phyloP scores from a whole-genome alignment of 2,888 invertebrate species.

The Dasypolia templi region DNA sequence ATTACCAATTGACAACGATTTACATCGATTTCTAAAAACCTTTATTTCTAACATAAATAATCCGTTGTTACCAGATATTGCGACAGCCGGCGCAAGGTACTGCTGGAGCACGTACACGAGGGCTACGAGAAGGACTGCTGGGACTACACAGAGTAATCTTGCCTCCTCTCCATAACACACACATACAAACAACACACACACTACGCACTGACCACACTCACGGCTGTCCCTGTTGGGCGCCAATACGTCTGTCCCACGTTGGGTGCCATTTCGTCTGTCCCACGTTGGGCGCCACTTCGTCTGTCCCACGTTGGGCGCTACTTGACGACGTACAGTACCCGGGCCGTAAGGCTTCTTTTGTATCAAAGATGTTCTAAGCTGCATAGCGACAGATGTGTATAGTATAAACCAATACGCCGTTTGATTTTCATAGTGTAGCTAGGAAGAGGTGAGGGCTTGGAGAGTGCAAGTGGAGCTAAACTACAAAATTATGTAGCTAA shows the following conservation, averaged over 20 bases:
- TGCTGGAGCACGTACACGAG: slow-evolving; percentile 99
- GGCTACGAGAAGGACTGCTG: slow-evolving; percentile 99
- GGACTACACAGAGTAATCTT: slow-evolving; percentile 96
- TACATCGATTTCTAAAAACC: not conserved
- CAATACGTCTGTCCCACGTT: slow-evolving; percentile 20
- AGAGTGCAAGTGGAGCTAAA: not conserved
- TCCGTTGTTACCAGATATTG: slow-evolving; percentile 94
- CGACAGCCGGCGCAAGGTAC: slow-evolving; percentile 98
- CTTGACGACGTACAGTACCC: slow-evolving; percentile 9
- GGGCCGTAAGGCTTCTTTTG: not conserved
- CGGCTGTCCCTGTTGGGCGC: slow-evolving; percentile 37
- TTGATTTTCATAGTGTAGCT: not conserved
- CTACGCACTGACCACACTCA: slow-evolving; percentile 40
- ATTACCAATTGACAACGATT: not conserved
- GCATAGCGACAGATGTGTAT: not conserved
- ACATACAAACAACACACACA: slow-evolving; percentile 44
- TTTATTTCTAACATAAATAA: not conserved
- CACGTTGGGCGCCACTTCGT: not conserved
- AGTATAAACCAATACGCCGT: slow-evolving; percentile 10
- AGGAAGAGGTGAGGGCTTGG: not conserved
- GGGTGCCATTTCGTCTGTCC: no score
- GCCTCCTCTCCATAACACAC: slow-evolving; percentile 69
- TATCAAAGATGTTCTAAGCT: not conserved
- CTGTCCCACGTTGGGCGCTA: not conserved
- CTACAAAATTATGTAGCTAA: not conserved